phyloP scores from a whole-genome alignment of 2,113 vertebrate species.

The Dendrocopos noguchii region DNA sequence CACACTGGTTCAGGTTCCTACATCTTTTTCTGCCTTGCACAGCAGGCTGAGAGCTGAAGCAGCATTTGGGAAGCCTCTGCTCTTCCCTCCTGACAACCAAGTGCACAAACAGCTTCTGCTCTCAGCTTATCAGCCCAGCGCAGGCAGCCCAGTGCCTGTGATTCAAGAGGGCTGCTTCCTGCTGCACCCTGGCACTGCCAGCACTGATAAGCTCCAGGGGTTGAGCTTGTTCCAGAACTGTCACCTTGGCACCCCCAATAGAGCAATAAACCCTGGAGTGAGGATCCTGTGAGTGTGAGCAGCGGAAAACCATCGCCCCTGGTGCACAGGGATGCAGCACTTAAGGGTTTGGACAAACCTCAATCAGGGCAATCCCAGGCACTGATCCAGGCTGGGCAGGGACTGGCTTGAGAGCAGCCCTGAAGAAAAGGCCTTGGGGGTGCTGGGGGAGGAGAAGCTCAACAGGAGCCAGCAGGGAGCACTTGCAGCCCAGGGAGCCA shows the following conservation, averaged over 20 bases:
- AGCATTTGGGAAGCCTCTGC: neutral
- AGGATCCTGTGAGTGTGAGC: neutral
- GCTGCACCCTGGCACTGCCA: neutral
- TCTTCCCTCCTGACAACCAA: neutral
- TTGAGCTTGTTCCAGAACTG: neutral
- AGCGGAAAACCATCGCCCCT: neutral
- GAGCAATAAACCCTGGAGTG: neutral
- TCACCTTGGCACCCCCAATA: neutral
- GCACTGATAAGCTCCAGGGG: neutral
- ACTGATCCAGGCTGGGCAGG: too few species aligned
- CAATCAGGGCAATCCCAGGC: too few species aligned
- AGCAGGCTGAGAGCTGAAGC: neutral
- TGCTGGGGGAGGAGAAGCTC: too few species aligned
- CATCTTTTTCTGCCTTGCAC: neutral
- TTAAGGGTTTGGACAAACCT: neutral
- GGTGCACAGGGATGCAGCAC: fast-evolving
- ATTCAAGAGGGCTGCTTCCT: neutral
- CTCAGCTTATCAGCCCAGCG: neutral
- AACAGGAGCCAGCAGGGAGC: too few species aligned
- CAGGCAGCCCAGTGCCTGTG: neutral
- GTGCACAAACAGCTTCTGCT: neutral
- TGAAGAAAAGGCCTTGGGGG: too few species aligned
- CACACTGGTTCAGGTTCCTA: too few species aligned
- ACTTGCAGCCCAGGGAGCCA: too few species aligned
- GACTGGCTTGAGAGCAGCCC: too few species aligned